Evolutionary conservation across 2,888 invertebrate genomes (phyloP), one percentile per base, ranked within the genome.

Genomic region (Drosophila peninsularis): DNA sequence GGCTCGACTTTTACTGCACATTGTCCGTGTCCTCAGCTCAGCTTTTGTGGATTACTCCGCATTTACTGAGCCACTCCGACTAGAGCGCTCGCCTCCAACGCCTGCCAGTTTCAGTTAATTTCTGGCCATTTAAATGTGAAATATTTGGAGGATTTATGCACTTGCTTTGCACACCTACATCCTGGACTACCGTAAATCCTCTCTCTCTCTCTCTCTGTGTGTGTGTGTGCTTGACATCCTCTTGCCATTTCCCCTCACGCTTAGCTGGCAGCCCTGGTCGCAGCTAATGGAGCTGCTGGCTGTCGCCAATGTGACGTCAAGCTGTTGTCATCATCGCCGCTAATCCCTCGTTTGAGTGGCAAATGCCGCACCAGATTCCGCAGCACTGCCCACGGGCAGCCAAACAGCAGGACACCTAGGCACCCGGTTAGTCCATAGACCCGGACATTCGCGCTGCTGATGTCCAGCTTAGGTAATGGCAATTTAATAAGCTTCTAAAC

Each of bases 341-440:
- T 89, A 85, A 85, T 88, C 89, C 88, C 82, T 67, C 88, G 74
- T 88, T 85, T 88, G 86, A 85, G 85, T 85, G 88, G 83, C 86
- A 89, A 85, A 85, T 82, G 80, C 85, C 71, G 68, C 77, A 77
- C 88, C 66, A 62, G 34, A 42, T 53, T 41, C 71, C 67, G 24
- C 36, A 27, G 39, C 42, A 30, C 39, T 27, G 61, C 47, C 32
- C n/a, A 39, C 39, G 53, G 64, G 58, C 50, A 41, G 52, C 24
- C 49, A 41, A 36, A n/a, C 49, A 14, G 49, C 49, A 19, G 50
- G 34, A 36, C 10, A n/a, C 36, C 52, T 24, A 24, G 21, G 17
- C n/a, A 37, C 36, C 52, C 24, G 52, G 37, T 21, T n/a, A 52
- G 24, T 37, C 32, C 32, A 5, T 32, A 19, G 30, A 32, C 14